phyloP scores from a whole-genome alignment of 2,888 invertebrate species.

The Agonum fuliginosum region DNA sequence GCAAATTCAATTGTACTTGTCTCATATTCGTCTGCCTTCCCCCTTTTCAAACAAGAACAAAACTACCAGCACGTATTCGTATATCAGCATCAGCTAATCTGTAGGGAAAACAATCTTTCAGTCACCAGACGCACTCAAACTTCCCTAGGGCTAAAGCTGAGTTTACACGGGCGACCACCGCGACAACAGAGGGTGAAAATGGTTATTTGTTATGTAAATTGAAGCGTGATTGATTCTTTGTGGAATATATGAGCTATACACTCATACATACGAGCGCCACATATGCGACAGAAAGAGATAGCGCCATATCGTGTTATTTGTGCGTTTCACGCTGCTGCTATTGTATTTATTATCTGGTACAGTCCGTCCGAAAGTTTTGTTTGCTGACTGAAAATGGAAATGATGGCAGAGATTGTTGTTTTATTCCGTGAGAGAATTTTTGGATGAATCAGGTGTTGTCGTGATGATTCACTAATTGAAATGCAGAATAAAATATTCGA shows the following conservation, averaged over 20 bases:
- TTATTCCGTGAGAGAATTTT: not conserved
- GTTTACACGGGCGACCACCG: not conserved
- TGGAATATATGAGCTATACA: not conserved
- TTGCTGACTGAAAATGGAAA: not conserved
- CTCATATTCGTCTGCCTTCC: too few relatives aligned
- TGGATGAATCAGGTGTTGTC: not conserved
- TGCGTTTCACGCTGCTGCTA: not conserved
- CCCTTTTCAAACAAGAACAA: too few relatives aligned
- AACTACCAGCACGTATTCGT: too few relatives aligned
- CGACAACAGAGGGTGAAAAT: constrained; percentile 3
- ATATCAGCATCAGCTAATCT: too few relatives aligned
- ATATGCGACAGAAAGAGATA: not conserved
- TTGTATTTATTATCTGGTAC: constrained; percentile 8
- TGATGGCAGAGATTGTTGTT: too few relatives aligned
- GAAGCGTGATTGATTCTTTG: constrained; percentile 23
- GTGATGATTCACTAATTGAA: not conserved
- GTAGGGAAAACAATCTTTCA: too few relatives aligned
- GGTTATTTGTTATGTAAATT: constrained; percentile 25
- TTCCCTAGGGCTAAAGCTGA: too few relatives aligned
- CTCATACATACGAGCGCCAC: not conserved
- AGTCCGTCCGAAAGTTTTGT: not conserved
- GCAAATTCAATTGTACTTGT: too few relatives aligned
- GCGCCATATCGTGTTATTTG: not conserved
- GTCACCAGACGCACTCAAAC: too few relatives aligned
- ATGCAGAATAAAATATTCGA: not conserved